Conservation (phyloP, 2,888 invertebrate species). For the Caenorhabditis sinica region DNA sequence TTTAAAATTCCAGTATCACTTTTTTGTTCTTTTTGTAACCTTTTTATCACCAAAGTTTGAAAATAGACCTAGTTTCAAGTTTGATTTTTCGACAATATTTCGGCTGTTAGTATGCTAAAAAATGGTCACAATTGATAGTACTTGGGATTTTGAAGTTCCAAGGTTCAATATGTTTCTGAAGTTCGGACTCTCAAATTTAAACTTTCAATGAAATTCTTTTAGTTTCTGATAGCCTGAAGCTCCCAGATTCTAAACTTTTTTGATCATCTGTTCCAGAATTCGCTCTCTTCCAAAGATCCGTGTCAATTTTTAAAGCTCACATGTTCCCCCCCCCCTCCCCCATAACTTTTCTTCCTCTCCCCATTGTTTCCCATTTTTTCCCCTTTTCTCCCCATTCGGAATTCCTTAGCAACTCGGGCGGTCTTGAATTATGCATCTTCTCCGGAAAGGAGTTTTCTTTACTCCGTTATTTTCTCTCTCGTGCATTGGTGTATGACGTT, state of each 20-base stretch:
- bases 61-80: too few species aligned
- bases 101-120: too few species aligned
- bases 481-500: neutral
- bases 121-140: too few species aligned
- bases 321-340: neutral
- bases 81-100: too few species aligned
- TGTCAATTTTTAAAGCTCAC: constrained; percentile 30
- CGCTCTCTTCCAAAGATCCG: constrained; percentile 3
- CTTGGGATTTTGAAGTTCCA: neutral
- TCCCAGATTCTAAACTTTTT: neutral
- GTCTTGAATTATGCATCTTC: constrained; percentile 28
- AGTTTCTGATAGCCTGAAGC: neutral
- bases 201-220: too few species aligned
- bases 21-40: too few species aligned
- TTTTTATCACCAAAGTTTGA: too few species aligned
- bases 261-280: neutral
- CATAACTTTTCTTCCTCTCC: too few species aligned
- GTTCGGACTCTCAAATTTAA: too few species aligned
- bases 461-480: neutral
- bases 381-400: neutral
- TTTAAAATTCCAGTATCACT: too few species aligned
- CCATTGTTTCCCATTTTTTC: neutral
- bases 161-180: neutral
- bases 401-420: constrained; percentile 36
- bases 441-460: neutral